Percentiles rank a stretch among this genome's conserved stretches.
These are phyloP conservation scores for Catostomus latipinnis DNA, from an alignment of 2,797 vertebrate species.

Conservation along the genomic window DNA sequence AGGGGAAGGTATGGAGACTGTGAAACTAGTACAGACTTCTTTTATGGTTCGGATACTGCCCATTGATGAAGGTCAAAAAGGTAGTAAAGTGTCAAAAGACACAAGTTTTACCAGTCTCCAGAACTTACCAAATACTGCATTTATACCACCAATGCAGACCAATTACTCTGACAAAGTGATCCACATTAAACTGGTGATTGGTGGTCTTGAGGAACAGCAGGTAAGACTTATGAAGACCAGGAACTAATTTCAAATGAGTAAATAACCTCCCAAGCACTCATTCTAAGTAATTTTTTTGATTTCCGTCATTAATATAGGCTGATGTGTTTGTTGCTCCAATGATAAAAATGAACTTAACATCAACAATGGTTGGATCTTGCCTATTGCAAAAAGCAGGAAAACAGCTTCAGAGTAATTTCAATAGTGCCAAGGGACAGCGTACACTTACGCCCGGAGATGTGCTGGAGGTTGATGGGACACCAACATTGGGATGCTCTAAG, in stretches of 20 bases:
- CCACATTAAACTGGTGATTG: constrained; percentile 57
- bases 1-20: constrained; percentile 51
- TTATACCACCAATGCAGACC: background rate
- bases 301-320: constrained; percentile 57
- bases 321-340: constrained; percentile 69
- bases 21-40: constrained; percentile 55
- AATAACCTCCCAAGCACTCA: background rate
- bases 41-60: constrained; percentile 61
- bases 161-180: constrained; percentile 16
- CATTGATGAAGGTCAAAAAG: background rate
- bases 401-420: constrained; percentile 55
- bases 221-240: constrained; percentile 24
- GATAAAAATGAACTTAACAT: constrained; percentile 55
- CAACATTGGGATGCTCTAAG: constrained; percentile 64
- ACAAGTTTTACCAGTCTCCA: background rate
- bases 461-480: constrained; percentile 60
- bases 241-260: no score
- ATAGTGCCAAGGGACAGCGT: background rate
- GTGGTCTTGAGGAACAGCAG: constrained; percentile 56
- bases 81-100: background rate
- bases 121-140: background rate
- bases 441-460: constrained; percentile 62
- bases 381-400: constrained; percentile 62
- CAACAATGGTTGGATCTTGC: constrained; percentile 58
- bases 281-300: background rate